Evolutionary conservation across 2,797 vertebrate genomes (phyloP).

Genomic region (Microcaecilia unicolor): DNA sequence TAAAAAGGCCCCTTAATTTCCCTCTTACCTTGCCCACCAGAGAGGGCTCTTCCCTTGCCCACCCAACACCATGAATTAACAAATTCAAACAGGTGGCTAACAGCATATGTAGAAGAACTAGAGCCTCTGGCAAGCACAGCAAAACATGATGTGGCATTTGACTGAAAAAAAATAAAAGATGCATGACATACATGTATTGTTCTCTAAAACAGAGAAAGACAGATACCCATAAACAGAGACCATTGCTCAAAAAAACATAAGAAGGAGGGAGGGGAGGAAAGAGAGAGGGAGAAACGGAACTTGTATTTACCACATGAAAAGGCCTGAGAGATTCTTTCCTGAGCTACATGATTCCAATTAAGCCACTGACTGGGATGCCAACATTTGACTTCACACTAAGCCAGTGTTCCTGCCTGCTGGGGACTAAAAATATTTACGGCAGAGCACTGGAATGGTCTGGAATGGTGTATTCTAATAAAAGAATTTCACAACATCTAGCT

Average conservation of each 20-base stretch:
- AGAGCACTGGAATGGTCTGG: too few species aligned
- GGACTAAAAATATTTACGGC: too few species aligned
- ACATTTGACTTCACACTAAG: too few species aligned
- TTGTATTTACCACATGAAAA: neutral
- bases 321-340: neutral
- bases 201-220: neutral
- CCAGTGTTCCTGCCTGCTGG: too few species aligned
- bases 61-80: neutral
- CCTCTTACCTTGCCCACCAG: neutral
- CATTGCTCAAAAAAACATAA: rapidly evolving
- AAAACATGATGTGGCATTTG: rapidly evolving
- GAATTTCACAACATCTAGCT: too few species aligned
- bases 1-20: too few species aligned
- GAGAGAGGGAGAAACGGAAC: neutral
- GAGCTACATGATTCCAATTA: neutral
- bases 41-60: rapidly evolving
- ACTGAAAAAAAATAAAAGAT: neutral
- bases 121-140: neutral
- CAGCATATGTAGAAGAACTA: too few species aligned
- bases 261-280: neutral
- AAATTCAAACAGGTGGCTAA: rapidly evolving
- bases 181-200: rapidly evolving
- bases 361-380: slow-evolving; percentile 3
- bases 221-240: neutral
- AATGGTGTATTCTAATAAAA: too few species aligned